Evolutionary conservation across 2,797 vertebrate species (phyloP), one percentile per base, ranked within the genome.

Genomic region (Rhinoraja longicauda): DNA sequence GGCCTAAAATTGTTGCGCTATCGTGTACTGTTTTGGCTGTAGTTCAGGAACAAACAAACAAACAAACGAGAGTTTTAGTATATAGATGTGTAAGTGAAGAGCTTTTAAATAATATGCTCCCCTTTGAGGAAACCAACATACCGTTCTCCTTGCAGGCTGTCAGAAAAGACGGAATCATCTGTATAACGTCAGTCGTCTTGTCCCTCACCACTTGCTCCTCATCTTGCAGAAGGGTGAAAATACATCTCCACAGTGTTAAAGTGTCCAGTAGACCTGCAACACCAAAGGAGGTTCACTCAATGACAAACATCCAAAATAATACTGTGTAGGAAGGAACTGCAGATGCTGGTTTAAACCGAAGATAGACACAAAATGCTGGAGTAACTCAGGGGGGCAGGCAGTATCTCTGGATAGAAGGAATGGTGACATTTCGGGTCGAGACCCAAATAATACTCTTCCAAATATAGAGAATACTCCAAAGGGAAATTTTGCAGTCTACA

Each of bases 191-290:
- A 0, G 98, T 96, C 36, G 97, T 97, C 93, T 95, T 94, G 76
- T 98, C 96, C 94, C 98, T 95, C 94, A 99, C 96, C 0, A 96
- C 96, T 94, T 96, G 96, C 93, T 99, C 98, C 95, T 99, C 98
- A 75, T 98, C 98, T 95, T 99, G 98, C 93, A 99, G 96, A 93
- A 99, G 97, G 0, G 94, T 95, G 93, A 99, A 95, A 94, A 99
- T 94, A 94, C 97, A 97, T 93, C 94, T 97, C 98, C 98, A 99
- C 92, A 99, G 95, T 4, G 95, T 94, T 39, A 98, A 94, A 0
- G 97, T 98, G 84, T 96, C 96, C 70, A 95, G 91, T 64, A 99
- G 94, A 94, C 97, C 98, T 99, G 70, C 62, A 73, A 73, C 6
- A 0, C 70, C 72, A 53, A 92, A 29, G 36, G 1, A 36, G 10